phyloP scores from a whole-genome alignment of 2,113 vertebrate species.

The Tretioscincus oriximinensis region DNA sequence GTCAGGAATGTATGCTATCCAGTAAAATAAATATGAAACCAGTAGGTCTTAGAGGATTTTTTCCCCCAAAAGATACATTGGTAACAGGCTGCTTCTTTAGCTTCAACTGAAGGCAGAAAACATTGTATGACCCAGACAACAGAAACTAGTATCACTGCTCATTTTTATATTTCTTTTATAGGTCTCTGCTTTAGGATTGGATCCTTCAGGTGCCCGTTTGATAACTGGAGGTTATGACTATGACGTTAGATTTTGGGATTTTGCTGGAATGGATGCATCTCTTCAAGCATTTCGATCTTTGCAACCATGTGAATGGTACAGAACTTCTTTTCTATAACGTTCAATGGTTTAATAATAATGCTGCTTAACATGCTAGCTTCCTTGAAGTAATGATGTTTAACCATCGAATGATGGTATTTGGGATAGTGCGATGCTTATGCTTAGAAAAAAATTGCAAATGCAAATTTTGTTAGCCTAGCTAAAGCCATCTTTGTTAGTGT shows the following conservation, averaged over 20 bases:
- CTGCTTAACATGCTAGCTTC: too few species aligned
- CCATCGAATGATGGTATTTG: too few species aligned
- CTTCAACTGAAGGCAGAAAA: background rate
- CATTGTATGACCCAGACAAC: background rate
- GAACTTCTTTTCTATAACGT: background rate
- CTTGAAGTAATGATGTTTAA: too few species aligned
- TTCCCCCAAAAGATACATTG: background rate
- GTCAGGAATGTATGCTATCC: background rate
- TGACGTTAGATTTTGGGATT: conserved; percentile 96
- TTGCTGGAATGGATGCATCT: conserved; percentile 95
- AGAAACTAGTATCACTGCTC: background rate
- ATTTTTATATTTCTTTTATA: conserved; percentile 45
- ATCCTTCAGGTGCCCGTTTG: conserved; percentile 94
- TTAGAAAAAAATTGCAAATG: too few species aligned
- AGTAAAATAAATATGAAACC: background rate
- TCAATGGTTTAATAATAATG: too few species aligned
- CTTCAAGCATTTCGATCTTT: conserved; percentile 92
- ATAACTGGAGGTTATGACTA: conserved; percentile 93
- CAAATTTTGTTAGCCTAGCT: too few species aligned
- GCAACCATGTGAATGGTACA: conserved; percentile 94
- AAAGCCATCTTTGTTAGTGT: too few species aligned
- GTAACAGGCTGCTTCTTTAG: background rate
- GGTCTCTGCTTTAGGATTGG: conserved; percentile 92
- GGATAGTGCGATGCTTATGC: too few species aligned
- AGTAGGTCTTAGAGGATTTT: background rate